A percentile compares a stretch with the other conserved stretches of the same genome.
These are phyloP conservation scores for Eupithecia subfuscata DNA, from an alignment of 2,888 invertebrate species.

Conservation along the genomic window DNA sequence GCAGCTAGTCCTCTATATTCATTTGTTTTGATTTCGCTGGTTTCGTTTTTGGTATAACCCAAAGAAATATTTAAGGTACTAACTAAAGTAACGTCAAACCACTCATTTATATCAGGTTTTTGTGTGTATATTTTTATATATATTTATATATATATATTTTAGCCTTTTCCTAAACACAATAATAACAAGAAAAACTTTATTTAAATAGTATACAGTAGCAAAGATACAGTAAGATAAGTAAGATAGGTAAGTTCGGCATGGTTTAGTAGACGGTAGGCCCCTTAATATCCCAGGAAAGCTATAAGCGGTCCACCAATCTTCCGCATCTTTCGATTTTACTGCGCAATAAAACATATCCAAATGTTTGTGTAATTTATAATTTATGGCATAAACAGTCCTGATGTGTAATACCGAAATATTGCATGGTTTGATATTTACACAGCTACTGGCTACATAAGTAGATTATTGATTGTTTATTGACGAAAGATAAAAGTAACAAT, in stretches of 20 bases:
- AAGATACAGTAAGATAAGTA: too few relatives aligned
- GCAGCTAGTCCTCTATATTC: too few relatives aligned
- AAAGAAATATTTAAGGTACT: too few relatives aligned
- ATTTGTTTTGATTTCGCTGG: too few relatives aligned
- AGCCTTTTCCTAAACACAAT: too few relatives aligned
- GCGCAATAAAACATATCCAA: constrained; percentile 74
- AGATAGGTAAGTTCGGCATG: background rate
- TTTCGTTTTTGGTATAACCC: too few relatives aligned
- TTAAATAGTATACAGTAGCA: too few relatives aligned
- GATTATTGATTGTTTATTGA: constrained; percentile 19
- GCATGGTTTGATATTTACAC: constrained; percentile 21
- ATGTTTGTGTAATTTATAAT: constrained; percentile 78
- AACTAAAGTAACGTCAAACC: too few relatives aligned
- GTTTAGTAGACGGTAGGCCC: constrained; percentile 30
- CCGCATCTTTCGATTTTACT: constrained; percentile 70
- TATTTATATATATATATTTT: too few relatives aligned
- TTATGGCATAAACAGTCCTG: constrained; percentile 73
- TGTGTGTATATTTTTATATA: too few relatives aligned
- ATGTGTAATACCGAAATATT: constrained; percentile 32
- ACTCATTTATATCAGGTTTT: too few relatives aligned
- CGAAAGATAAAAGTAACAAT: background rate
- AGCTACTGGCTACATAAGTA: constrained; percentile 10
- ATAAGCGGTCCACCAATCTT: constrained; percentile 55
- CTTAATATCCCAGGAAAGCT: constrained; percentile 34
- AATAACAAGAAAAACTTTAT: too few relatives aligned